These are phyloP conservation scores for Pseudomyrmex sp. DNA, from an alignment of 1,140 invertebrate species.

Conservation along the genomic window DNA sequence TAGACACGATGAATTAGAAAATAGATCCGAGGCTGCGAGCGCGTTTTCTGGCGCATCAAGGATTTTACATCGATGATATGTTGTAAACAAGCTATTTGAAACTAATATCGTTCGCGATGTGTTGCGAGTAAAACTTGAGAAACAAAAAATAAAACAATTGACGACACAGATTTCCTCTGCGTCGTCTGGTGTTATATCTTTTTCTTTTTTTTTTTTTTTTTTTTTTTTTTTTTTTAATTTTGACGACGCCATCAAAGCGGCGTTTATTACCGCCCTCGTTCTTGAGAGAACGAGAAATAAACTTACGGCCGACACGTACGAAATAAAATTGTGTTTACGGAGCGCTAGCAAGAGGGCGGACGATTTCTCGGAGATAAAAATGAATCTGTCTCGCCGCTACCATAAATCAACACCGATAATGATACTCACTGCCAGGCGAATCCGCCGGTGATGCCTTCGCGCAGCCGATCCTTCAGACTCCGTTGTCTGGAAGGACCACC, in stretches of 20 bases:
- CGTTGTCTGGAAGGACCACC: slow-evolving; percentile 79
- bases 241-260: neutral
- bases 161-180: too few species aligned
- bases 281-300: neutral
- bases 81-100: too few species aligned
- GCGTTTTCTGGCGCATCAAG: too few species aligned
- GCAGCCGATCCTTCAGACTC: slow-evolving; percentile 89
- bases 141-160: too few species aligned
- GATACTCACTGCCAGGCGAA: slow-evolving; percentile 91
- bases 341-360: neutral
- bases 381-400: neutral
- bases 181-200: too few species aligned
- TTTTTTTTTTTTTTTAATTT: too few species aligned
- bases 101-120: too few species aligned
- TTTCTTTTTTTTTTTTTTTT: too few species aligned
- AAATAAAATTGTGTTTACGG: neutral
- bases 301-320: neutral
- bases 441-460: slow-evolving; percentile 90
- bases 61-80: too few species aligned
- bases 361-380: slow-evolving; percentile 11
- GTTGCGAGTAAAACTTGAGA: too few species aligned
- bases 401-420: slow-evolving; percentile 9
- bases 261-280: neutral
- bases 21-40: too few species aligned
- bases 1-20: too few species aligned